phyloP scores from a whole-genome alignment of 2,797 vertebrate species.

The Sphenopsis melanotis region DNA sequence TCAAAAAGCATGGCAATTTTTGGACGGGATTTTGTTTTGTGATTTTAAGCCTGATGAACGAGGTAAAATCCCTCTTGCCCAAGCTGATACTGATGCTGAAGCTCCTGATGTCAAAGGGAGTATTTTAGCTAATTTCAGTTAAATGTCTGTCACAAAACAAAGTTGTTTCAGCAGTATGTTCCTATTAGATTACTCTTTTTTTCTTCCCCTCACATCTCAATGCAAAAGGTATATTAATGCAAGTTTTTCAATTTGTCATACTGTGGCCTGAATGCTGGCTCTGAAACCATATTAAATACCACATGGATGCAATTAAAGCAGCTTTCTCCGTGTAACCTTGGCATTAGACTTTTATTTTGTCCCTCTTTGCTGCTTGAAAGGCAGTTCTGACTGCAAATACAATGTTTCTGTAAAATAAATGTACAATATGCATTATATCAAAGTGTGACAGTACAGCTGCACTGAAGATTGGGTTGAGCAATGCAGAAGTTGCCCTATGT shows the following conservation, averaged over 20 bases:
- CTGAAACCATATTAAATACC: neutral
- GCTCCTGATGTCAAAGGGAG: neutral
- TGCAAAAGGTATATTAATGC: neutral
- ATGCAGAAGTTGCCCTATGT: neutral
- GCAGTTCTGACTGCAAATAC: neutral
- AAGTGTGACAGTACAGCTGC: neutral
- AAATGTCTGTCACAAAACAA: neutral
- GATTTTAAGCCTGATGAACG: neutral
- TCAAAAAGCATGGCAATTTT: neutral
- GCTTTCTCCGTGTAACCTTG: neutral
- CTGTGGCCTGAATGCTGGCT: neutral
- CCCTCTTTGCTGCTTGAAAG: neutral
- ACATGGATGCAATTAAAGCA: neutral
- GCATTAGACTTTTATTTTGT: neutral
- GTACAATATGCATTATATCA: neutral
- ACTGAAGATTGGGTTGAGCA: neutral
- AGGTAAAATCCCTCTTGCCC: neutral
- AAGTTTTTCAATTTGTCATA: neutral
- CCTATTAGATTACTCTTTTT: neutral
- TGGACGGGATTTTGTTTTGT: neutral
- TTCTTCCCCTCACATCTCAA: neutral
- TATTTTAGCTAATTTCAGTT: neutral
- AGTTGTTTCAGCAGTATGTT: neutral
- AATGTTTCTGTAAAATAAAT: neutral
- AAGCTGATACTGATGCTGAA: neutral